phyloP scores from a whole-genome alignment of 1,140 invertebrate species.

The Glossosoma conforme region DNA sequence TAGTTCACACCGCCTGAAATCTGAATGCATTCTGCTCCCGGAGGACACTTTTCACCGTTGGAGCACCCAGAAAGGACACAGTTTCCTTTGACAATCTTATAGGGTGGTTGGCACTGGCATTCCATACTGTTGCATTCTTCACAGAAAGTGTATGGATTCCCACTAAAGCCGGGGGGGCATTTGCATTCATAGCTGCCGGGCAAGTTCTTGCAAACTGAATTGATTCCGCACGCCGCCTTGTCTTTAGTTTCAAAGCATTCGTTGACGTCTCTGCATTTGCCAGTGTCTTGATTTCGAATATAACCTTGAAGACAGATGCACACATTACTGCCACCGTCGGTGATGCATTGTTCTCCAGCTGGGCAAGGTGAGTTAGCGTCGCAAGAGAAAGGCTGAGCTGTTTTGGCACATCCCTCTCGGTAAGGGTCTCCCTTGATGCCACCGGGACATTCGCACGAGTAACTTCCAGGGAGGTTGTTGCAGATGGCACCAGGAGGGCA shows the following conservation, averaged over 20 bases:
- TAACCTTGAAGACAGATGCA: conserved; percentile 86
- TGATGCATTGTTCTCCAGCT: conserved; percentile 76
- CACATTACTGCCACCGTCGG: conserved; percentile 70
- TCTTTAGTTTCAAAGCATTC: conserved; percentile 73
- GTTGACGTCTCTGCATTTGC: conserved; percentile 79
- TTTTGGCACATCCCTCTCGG: conserved; percentile 65
- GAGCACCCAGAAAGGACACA: conserved; percentile 82
- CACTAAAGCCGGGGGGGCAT: conserved; percentile 79
- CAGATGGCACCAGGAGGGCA: conserved; percentile 81
- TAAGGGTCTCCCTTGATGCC: conserved; percentile 66
- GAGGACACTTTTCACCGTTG: conserved; percentile 68
- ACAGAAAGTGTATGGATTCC: conserved; percentile 82
- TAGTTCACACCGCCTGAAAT: conserved; percentile 87
- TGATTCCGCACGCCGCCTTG: conserved; percentile 74
- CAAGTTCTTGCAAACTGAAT: conserved; percentile 87
- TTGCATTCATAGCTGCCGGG: conserved; percentile 92
- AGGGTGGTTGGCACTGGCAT: conserved; percentile 82
- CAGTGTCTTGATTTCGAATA: conserved; percentile 63
- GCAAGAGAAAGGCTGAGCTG: conserved; percentile 61
- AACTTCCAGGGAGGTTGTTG: conserved; percentile 80
- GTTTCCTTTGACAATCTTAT: conserved; percentile 73
- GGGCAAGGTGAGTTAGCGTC: conserved; percentile 67
- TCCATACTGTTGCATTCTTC: conserved; percentile 79
- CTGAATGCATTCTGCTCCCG: conserved; percentile 80
- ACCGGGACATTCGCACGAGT: conserved; percentile 81